These are phyloP conservation scores for Coregonus ussuriensis DNA, from an alignment of 2,797 vertebrate genomes.

Conservation along the genomic window DNA sequence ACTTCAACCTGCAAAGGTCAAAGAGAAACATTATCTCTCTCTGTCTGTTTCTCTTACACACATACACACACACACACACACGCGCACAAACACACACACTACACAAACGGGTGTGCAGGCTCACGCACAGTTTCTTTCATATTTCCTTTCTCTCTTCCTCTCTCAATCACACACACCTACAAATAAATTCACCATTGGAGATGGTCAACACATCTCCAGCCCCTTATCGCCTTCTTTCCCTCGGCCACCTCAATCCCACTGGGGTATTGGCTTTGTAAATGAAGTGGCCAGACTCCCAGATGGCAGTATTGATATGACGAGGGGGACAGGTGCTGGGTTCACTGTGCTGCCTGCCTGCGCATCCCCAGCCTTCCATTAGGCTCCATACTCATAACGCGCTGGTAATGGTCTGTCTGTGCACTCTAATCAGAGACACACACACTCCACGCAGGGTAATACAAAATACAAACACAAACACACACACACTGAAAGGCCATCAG, in stretches of 20 bases:
- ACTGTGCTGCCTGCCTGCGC: conserved; percentile 66
- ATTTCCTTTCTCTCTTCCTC: background rate
- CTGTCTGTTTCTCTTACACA: background rate
- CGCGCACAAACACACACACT: background rate
- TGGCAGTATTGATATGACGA: conserved; percentile 68
- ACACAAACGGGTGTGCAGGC: background rate
- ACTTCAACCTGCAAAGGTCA: conserved; percentile 39
- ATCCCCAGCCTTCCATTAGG: conserved; percentile 76
- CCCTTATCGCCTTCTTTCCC: background rate
- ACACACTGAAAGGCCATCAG: background rate
- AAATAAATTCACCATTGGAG: background rate
- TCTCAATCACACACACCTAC: background rate
- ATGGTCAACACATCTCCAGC: background rate
- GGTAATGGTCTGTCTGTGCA: conserved; percentile 73
- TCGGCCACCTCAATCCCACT: conserved; percentile 60
- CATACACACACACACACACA: background rate
- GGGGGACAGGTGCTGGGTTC: conserved; percentile 44
- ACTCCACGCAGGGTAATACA: conserved; percentile 38
- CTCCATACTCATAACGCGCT: conserved; percentile 57
- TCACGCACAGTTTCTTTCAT: background rate
- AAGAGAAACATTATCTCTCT: conserved; percentile 27
- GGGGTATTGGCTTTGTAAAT: conserved; percentile 75
- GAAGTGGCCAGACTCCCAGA: conserved; percentile 71
- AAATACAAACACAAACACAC: conserved; percentile 3
- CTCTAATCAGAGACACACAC: conserved; percentile 73